A percentile compares a stretch with the other conserved stretches of the same genome.
These are phyloP conservation scores for Slavum lentiscoides DNA, from an alignment of 2,888 invertebrate genomes.

Conservation along the genomic window DNA sequence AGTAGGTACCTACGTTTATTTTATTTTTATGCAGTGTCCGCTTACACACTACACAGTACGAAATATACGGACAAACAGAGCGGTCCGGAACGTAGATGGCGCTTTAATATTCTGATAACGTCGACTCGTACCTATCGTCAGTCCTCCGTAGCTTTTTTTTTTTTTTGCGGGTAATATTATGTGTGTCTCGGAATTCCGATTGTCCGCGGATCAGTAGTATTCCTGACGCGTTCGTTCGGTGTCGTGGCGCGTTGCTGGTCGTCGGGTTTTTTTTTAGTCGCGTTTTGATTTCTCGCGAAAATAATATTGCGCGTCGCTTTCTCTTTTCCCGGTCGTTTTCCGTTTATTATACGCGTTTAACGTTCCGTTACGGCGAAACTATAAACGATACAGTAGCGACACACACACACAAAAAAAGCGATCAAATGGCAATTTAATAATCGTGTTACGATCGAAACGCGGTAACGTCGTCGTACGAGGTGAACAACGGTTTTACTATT, in stretches of 20 bases:
- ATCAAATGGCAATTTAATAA: conserved; percentile 9
- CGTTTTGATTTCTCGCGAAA: too few relatives aligned
- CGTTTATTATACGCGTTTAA: not conserved
- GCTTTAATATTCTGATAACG: not conserved
- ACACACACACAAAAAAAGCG: too few relatives aligned
- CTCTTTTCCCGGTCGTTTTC: not conserved
- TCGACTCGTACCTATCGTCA: not conserved
- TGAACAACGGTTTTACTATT: not conserved
- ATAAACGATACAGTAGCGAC: too few relatives aligned
- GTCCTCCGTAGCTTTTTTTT: too few relatives aligned
- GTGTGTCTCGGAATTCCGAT: not conserved
- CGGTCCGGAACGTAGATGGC: not conserved
- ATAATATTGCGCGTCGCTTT: too few relatives aligned
- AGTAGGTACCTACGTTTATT: too few relatives aligned
- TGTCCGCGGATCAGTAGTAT: not conserved
- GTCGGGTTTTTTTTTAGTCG: too few relatives aligned
- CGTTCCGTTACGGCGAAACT: not conserved
- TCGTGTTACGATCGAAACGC: not conserved
- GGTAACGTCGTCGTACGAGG: not conserved
- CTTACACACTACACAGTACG: too few relatives aligned
- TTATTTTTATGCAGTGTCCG: too few relatives aligned
- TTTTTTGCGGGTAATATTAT: too few relatives aligned
- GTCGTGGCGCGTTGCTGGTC: not conserved
- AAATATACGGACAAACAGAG: too few relatives aligned
- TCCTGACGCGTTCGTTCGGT: not conserved